Conservation (phyloP, 30 jellyfish, hydroid and myxozoan species). For the Rhopilema esculentum region DNA sequence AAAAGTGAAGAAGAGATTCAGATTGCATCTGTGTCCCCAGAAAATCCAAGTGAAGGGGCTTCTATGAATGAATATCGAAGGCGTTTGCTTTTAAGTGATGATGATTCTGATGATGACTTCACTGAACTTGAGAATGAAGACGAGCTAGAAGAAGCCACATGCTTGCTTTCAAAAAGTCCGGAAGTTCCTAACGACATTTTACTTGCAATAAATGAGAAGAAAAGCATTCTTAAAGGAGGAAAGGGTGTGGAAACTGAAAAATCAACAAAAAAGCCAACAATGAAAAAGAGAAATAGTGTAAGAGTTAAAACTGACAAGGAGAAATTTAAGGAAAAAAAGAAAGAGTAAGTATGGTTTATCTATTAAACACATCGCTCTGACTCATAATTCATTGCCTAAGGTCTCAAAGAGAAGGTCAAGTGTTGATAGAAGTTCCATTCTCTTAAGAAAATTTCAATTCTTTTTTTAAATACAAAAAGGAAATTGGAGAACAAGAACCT, state of each 20-base stretch:
- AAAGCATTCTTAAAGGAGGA: background rate
- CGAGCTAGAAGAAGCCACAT: background rate
- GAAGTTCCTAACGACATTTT: background rate
- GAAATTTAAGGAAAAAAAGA: background rate
- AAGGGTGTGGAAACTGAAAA: background rate
- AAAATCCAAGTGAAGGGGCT: background rate
- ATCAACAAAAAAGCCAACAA: background rate
- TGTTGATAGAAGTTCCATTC: too few species aligned
- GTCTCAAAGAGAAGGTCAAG: too few species aligned
- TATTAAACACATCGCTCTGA: too few species aligned
- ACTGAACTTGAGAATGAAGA: background rate
- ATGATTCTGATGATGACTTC: background rate
- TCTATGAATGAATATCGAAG: background rate
- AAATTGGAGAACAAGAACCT: too few species aligned
- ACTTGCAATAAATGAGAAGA: background rate
- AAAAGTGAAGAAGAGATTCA: background rate
- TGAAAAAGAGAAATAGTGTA: too few species aligned
- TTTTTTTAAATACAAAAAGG: too few species aligned
- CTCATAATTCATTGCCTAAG: too few species aligned
- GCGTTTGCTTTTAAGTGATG: background rate
- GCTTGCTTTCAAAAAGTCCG: background rate
- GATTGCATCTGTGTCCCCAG: background rate
- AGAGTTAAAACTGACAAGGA: background rate
- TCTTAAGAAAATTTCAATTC: too few species aligned
- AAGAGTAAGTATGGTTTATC: background rate